Conservation (phyloP, 2,113 vertebrate species). For the Hippocampus comes region DNA sequence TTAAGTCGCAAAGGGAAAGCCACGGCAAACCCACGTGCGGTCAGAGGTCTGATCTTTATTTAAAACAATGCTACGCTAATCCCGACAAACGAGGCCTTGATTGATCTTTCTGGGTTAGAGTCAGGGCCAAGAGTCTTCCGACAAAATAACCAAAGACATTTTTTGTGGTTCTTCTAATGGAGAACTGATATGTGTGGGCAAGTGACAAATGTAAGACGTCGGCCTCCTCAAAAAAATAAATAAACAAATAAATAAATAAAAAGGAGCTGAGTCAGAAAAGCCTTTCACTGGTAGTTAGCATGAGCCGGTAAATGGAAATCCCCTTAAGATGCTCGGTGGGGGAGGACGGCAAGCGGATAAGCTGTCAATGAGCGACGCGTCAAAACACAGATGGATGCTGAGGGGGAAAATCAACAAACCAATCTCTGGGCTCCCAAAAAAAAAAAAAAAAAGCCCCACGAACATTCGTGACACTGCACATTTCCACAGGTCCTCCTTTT, state of each 20-base stretch:
- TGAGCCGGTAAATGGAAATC: conserved; percentile 59
- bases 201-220: background rate
- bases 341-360: conserved; percentile 6
- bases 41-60: conserved; percentile 41
- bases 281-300: conserved; percentile 38
- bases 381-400: conserved; percentile 13
- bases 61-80: conserved; percentile 30
- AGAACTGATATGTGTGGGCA: background rate
- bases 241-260: background rate
- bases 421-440: background rate
- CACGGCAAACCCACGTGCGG: conserved; percentile 8
- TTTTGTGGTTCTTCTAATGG: too few relatives aligned
- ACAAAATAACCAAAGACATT: too few relatives aligned
- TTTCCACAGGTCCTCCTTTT: background rate
- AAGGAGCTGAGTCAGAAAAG: conserved; percentile 44
- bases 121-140: too few relatives aligned
- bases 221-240: background rate
- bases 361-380: conserved; percentile 11
- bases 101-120: background rate
- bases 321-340: conserved; percentile 29
- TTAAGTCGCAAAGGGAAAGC: conserved; percentile 22
- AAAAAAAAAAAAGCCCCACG: background rate
- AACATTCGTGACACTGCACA: background rate
- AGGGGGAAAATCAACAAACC: background rate
- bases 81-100: background rate